Conservation (phyloP, 2,888 invertebrate species). For the Heliconius erato region DNA sequence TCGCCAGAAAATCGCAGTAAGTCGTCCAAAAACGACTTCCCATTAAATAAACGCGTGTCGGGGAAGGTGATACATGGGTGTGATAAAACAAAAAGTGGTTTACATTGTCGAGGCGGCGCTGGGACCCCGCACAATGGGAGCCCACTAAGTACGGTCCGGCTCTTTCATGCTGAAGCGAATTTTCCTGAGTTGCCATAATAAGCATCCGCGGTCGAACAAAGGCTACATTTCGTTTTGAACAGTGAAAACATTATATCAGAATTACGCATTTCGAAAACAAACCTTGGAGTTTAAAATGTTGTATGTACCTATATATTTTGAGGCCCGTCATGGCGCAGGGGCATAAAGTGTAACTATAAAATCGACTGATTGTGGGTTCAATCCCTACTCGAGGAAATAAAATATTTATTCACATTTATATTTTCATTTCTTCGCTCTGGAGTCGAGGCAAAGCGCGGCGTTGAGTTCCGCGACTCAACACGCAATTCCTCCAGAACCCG, state of each 20-base stretch:
- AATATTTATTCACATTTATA: no score
- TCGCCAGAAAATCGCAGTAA: conserved; percentile 53
- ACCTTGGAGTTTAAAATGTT: conserved; percentile 46
- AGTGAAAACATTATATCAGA: conserved; percentile 71
- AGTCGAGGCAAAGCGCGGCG: no score
- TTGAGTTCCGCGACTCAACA: no score
- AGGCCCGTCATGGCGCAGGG: no score
- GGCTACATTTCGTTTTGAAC: conserved; percentile 72
- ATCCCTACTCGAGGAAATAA: no score
- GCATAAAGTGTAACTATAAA: no score
- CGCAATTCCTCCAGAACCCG: no score
- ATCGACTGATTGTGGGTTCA: no score
- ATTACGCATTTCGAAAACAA: conserved; percentile 70
- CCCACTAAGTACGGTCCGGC: conserved; percentile 78
- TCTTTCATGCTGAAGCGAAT: conserved; percentile 74
- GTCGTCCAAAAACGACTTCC: conserved; percentile 55
- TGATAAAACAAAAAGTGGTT: conserved; percentile 78
- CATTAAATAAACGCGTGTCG: conserved; percentile 75
- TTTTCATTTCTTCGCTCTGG: no score
- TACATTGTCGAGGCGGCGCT: conserved; percentile 70
- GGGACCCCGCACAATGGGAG: conserved; percentile 71
- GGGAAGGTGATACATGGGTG: conserved; percentile 75
- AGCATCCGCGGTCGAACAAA: conserved; percentile 80
- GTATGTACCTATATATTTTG: not conserved
- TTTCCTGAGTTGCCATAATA: conserved; percentile 77